Conservation (phyloP, 2,888 invertebrate species). For the Trissoscelio sp. region DNA sequence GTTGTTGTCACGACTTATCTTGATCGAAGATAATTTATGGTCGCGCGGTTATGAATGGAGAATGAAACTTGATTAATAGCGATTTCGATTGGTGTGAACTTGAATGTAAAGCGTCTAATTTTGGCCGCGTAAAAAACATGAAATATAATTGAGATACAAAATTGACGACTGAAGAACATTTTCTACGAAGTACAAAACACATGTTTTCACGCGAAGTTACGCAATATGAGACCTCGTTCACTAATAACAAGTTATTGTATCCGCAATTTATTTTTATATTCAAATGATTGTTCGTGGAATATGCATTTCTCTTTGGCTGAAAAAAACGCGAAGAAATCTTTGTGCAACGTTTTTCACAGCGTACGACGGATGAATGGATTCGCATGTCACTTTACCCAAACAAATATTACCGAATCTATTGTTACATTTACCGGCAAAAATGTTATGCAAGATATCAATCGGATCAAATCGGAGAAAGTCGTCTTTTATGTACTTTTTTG, state of each 20-base stretch:
- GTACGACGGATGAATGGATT: slow-evolving; percentile 21
- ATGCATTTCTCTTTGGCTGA: slow-evolving; percentile 26
- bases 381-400: slow-evolving; percentile 20
- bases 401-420: slow-evolving; percentile 21
- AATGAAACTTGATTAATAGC: slow-evolving; percentile 12
- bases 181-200: too few species aligned
- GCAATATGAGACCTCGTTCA: slow-evolving; percentile 5
- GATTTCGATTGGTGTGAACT: neutral
- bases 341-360: slow-evolving; percentile 17
- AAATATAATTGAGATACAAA: too few species aligned
- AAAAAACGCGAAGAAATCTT: slow-evolving; percentile 14
- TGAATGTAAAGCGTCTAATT: neutral
- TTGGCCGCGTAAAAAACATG: too few species aligned
- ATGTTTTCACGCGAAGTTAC: neutral
- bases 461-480: slow-evolving; percentile 2
- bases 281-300: slow-evolving; percentile 18
- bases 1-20: slow-evolving; percentile 57
- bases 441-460: slow-evolving; percentile 14
- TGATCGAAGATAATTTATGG: slow-evolving; percentile 51
- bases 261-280: slow-evolving; percentile 23
- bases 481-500: neutral
- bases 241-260: slow-evolving; percentile 7
- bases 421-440: slow-evolving; percentile 1
- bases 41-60: slow-evolving; percentile 25
- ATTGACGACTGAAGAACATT: too few species aligned